Evolutionary conservation across 2,113 vertebrate species (phyloP).

Genomic region (Sialia sialis): DNA sequence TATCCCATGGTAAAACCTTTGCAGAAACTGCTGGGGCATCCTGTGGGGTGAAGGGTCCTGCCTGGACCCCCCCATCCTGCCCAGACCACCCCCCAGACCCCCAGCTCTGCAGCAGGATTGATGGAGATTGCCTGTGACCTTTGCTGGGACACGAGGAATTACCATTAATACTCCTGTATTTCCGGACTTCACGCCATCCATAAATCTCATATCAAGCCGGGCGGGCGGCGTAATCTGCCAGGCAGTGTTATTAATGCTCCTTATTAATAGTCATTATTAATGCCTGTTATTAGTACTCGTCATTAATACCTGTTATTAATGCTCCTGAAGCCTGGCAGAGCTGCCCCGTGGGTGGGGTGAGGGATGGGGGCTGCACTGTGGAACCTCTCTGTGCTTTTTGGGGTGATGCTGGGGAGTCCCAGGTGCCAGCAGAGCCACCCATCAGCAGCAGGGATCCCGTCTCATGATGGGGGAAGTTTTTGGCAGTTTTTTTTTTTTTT

Average conservation of each 20-base stretch:
- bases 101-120: conserved; percentile 45
- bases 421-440: neutral
- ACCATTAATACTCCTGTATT: conserved; percentile 62
- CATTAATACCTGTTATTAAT: neutral
- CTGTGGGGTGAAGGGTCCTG: rapidly evolving
- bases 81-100: neutral
- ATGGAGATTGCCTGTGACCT: conserved; percentile 71
- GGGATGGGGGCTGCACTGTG: rapidly evolving
- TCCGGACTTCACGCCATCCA: conserved; percentile 11
- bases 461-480: rapidly evolving
- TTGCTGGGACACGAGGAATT: conserved; percentile 69
- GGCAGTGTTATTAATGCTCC: neutral
- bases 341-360: rapidly evolving
- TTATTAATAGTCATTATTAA: conserved; percentile 23
- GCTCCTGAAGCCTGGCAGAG: neutral
- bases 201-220: conserved; percentile 58
- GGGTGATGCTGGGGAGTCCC: neutral
- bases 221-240: conserved; percentile 45
- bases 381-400: neutral
- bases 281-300: neutral
- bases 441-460: rapidly evolving
- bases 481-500: neutral
- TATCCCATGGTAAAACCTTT: conserved; percentile 73
- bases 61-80: neutral
- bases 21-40: conserved; percentile 48